Evolutionary conservation across 2,888 invertebrate species (phyloP), one percentile per base, ranked within the genome.

Genomic region (Callinectes sapidus): DNA sequence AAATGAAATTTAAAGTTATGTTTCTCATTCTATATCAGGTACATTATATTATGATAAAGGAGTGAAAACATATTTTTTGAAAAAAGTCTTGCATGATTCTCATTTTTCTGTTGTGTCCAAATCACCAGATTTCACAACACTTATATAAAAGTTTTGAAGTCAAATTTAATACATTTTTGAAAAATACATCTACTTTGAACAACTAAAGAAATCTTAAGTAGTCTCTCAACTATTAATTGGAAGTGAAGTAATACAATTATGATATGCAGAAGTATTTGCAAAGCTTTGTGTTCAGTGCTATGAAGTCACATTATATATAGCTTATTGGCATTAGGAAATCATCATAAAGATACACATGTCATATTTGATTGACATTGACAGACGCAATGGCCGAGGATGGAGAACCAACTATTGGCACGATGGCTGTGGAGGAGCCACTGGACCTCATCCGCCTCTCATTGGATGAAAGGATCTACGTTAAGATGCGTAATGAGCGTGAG

Each of bases 401-500:
- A 55, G 94, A 94, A 55, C 87, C 91, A 28, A 89, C 91, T 28
- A 97, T 98, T 55, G 97, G 98, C 96, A 98, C 98, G 91, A 94
- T 94, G 90, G 94, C 95, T 0, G 98, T 99, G 0, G 99, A 99
- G 96, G 99, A 99, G 96, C 99, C 99, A 0, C 96, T 99, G 87
- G 99, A 99, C 96, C 96, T 99, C 35, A 95, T 94, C 85, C 91
- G 99, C 94, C 97, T 99, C 18, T 99, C 99, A 96, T 97, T 99
- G 95, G 99, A 99, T 96, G 99, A 99, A 96, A 97, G 98, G 95
- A 99, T 99, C 95, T 99, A 99, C 95, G 99, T 99, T 0, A 99
- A 99, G 96, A 99, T 99, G 99, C 97, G 99, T 91, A 99, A 99
- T 96, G 99, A 99, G 95, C 97, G 99, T 92, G 99, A 99, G 96